Evolutionary conservation across 2,888 invertebrate species (phyloP).

Genomic region (Crioceris asparagi): DNA sequence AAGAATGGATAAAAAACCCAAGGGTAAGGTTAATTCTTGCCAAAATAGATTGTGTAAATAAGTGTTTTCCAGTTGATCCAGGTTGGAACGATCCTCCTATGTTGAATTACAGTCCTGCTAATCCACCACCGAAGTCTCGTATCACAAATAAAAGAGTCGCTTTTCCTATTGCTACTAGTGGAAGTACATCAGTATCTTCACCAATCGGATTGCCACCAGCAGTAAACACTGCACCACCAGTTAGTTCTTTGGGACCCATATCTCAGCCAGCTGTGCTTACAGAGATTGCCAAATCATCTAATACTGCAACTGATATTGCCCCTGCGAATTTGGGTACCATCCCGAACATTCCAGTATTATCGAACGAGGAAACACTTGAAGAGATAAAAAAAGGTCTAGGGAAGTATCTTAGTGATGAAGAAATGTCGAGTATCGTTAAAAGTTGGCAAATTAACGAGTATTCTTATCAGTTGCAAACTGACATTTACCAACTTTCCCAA

Average conservation of each 20-base stretch:
- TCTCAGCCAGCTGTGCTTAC: too few relatives aligned
- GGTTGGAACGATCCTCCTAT: slow-evolving; percentile 33
- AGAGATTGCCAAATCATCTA: too few relatives aligned
- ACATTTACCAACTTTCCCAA: too few relatives aligned
- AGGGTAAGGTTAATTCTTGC: too few relatives aligned
- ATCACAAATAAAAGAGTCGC: slow-evolving; percentile 28
- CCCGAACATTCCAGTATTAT: slow-evolving; percentile 8
- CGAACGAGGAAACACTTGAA: slow-evolving; percentile 7
- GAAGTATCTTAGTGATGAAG: slow-evolving; percentile 9
- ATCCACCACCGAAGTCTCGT: slow-evolving; percentile 29
- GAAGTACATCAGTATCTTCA: background rate
- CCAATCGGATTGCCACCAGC: too few relatives aligned
- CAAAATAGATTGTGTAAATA: background rate
- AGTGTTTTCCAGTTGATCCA: slow-evolving; percentile 21
- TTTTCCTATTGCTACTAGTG: slow-evolving; percentile 13
- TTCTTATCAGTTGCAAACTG: too few relatives aligned
- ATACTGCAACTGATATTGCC: background rate
- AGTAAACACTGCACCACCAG: too few relatives aligned
- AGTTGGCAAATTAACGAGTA: too few relatives aligned
- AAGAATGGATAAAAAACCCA: too few relatives aligned
- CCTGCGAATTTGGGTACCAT: slow-evolving; percentile 2
- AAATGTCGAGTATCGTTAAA: too few relatives aligned
- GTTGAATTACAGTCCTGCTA: slow-evolving; percentile 24
- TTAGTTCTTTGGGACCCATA: slow-evolving; percentile 5
- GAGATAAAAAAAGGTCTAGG: slow-evolving; percentile 9